phyloP scores from a whole-genome alignment of 2,797 vertebrate species.

The Myripristis murdjan region DNA sequence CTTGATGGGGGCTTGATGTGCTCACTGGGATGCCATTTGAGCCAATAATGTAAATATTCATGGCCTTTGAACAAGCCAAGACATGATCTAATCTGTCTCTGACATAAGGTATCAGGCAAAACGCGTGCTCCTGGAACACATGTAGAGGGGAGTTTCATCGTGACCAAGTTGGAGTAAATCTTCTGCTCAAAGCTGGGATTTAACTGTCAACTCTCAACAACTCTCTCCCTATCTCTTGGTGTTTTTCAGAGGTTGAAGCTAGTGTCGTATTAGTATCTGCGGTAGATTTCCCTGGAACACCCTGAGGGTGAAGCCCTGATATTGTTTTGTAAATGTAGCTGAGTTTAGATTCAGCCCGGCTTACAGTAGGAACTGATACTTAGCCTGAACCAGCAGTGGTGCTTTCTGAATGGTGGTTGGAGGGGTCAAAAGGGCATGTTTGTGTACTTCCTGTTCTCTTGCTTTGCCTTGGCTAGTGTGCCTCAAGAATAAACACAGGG shows the following conservation, averaged over 20 bases:
- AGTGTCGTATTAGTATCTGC: constrained; percentile 51
- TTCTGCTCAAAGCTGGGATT: constrained; percentile 67
- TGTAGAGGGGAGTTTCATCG: constrained; percentile 58
- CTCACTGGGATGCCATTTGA: constrained; percentile 71
- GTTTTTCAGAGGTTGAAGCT: constrained; percentile 42
- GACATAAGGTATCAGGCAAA: constrained; percentile 64
- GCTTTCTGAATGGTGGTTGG: constrained; percentile 32
- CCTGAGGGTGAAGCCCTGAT: constrained; percentile 61
- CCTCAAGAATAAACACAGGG: constrained; percentile 54
- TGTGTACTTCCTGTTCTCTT: constrained; percentile 69
- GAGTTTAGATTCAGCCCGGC: constrained; percentile 44
- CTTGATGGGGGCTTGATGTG: constrained; percentile 66
- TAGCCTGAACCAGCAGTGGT: constrained; percentile 27
- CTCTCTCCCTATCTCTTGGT: constrained; percentile 50
- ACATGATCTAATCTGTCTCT: constrained; percentile 80
- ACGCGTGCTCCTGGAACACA: constrained; percentile 56
- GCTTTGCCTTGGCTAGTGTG: constrained; percentile 37
- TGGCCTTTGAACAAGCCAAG: constrained; percentile 80
- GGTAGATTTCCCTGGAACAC: constrained; percentile 51
- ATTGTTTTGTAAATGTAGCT: constrained; percentile 64
- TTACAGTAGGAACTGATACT: constrained; percentile 54
- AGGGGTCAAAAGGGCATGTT: constrained; percentile 63
- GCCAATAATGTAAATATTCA: constrained; percentile 85
- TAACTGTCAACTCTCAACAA: constrained; percentile 65
- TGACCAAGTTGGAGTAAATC: constrained; percentile 63